A percentile compares a stretch with the other conserved stretches of the same genome.
phyloP scores from a whole-genome alignment of 2,797 vertebrate species.

The Poecilia gillii region DNA sequence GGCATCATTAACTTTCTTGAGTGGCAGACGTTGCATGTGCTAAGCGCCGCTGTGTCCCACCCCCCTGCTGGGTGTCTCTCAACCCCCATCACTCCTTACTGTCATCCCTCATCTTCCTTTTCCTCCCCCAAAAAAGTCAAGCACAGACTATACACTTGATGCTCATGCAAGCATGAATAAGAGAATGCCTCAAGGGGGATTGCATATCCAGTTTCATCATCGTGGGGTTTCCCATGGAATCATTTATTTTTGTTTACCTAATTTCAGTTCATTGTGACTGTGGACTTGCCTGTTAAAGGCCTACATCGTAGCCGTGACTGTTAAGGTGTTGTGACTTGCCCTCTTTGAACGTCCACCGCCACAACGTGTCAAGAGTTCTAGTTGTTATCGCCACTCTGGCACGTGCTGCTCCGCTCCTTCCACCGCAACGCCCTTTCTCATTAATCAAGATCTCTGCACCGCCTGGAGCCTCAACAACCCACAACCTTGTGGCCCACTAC shows the following conservation, averaged over 20 bases:
- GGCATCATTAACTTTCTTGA: slow-evolving; percentile 85
- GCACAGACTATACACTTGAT: slow-evolving; percentile 60
- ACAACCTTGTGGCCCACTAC: slow-evolving; percentile 71
- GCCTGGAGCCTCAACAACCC: slow-evolving; percentile 68
- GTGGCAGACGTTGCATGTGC: slow-evolving; percentile 85
- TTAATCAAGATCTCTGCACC: slow-evolving; percentile 73
- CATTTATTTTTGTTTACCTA: slow-evolving; percentile 15
- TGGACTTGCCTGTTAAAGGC: neutral
- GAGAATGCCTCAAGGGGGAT: slow-evolving; percentile 24
- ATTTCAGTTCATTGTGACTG: slow-evolving; percentile 6
- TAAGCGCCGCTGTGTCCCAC: slow-evolving; percentile 77
- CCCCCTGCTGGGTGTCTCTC: slow-evolving; percentile 80
- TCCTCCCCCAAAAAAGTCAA: slow-evolving; percentile 42
- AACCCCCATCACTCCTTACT: slow-evolving; percentile 72
- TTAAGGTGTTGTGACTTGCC: slow-evolving; percentile 21
- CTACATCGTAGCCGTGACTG: slow-evolving; percentile 2
- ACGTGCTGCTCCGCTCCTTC: slow-evolving; percentile 66
- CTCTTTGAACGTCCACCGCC: slow-evolving; percentile 22
- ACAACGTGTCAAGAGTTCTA: slow-evolving; percentile 39
- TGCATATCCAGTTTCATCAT: slow-evolving; percentile 22
- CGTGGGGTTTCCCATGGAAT: slow-evolving; percentile 1
- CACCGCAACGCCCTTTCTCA: slow-evolving; percentile 65
- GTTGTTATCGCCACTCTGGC: slow-evolving; percentile 56
- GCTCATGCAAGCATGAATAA: slow-evolving; percentile 63
- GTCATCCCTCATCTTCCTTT: slow-evolving; percentile 54